phyloP scores from a whole-genome alignment of 1,140 invertebrate species.

The Lithobius niger region DNA sequence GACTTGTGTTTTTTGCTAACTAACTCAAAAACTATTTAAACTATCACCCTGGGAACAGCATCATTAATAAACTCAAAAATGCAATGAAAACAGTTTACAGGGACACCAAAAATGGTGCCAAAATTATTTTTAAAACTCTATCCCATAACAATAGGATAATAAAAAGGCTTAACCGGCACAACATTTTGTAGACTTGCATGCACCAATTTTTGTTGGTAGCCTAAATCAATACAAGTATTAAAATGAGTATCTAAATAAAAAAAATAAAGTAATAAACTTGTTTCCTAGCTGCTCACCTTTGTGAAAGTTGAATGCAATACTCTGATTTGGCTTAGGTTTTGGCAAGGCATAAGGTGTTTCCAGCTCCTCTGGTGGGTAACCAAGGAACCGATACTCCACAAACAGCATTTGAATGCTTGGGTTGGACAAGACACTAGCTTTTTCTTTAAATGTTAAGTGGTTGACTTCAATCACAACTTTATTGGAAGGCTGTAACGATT shows the following conservation, averaged over 20 bases:
- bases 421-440: constrained; percentile 25
- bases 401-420: constrained; percentile 30
- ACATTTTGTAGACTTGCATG: no score
- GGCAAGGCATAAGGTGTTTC: constrained; percentile 36
- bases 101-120: no score
- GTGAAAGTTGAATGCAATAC: constrained; percentile 31
- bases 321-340: constrained; percentile 27
- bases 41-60: no score
- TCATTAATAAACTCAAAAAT: no score
- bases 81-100: no score
- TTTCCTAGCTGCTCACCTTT: constrained; percentile 6
- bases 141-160: no score
- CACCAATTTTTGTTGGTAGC: no score
- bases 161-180: no score
- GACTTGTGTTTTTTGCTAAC: no score
- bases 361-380: constrained; percentile 30
- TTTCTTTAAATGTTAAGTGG: constrained; percentile 24
- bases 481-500: constrained; percentile 6
- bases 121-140: no score
- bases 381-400: constrained; percentile 35
- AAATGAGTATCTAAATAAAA: constrained; percentile 1
- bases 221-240: background rate
- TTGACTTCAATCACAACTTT: constrained; percentile 25
- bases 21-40: no score
- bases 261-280: background rate